A percentile compares a stretch with the other conserved stretches of the same genome.
Evolutionary conservation across 37 sponge, comb jelly and placozoan genomes (phyloP).

Genomic region (Halichondria panicea): DNA sequence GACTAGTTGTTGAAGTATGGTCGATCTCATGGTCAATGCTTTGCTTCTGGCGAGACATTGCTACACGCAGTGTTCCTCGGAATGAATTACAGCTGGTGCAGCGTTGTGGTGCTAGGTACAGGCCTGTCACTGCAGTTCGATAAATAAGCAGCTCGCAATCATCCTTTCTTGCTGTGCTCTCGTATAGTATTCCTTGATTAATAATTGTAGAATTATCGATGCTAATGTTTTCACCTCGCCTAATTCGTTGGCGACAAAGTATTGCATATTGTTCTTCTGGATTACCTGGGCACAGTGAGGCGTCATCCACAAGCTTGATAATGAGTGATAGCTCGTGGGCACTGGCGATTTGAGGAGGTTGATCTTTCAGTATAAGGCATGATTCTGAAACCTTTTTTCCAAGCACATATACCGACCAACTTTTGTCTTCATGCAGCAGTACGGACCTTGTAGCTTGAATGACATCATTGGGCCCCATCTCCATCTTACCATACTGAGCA

Average conservation of each 20-base stretch:
- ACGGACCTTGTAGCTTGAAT: slow-evolving; percentile 5
- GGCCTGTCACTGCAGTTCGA: not conserved
- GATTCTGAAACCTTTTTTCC: not conserved
- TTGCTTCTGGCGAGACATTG: not conserved
- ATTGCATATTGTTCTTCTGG: slow-evolving; percentile 23
- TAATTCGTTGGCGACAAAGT: not conserved
- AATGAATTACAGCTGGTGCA: slow-evolving; percentile 9
- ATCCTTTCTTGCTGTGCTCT: slow-evolving; percentile 10
- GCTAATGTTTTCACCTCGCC: not conserved
- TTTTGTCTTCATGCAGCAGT: not conserved
- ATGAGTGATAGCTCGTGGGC: not conserved
- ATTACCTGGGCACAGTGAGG: slow-evolving; percentile 21
- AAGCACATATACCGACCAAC: not conserved
- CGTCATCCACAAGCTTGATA: slow-evolving; percentile 11
- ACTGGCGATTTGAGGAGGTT: not conserved
- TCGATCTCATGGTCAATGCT: not conserved
- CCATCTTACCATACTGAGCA: slow-evolving; percentile 17
- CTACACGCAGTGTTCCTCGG: slow-evolving; percentile 3
- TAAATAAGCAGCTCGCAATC: slow-evolving; percentile 18
- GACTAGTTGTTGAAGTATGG: slow-evolving; percentile 9
- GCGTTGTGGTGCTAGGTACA: slow-evolving; percentile 3
- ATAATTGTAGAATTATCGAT: not conserved
- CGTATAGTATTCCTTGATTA: not conserved
- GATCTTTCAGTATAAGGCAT: not conserved
- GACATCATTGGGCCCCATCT: not conserved